Base-by-base conservation (phyloP, 2,113 vertebrate genomes). In the Ictalurus punctatus region DNA sequence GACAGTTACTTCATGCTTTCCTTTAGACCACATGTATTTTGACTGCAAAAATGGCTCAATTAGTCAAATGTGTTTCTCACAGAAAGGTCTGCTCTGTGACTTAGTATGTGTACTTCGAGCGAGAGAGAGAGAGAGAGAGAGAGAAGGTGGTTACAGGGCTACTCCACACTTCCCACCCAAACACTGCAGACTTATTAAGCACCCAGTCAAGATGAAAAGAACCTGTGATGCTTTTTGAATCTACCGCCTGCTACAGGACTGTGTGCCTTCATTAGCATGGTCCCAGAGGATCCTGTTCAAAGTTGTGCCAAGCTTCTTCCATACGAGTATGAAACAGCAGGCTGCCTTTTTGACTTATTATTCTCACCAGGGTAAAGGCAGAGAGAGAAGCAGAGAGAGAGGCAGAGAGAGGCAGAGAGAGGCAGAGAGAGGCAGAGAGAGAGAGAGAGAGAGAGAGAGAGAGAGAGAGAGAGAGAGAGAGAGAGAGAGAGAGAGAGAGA, bases 261-360 rank as follows among this genome's bases (percentile, higher is more conserved):
- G 86, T 69, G 83, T 73, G 82, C 86, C 61, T 87, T 91, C 85
- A 87, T 89, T 84, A 84, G 74, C 54, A 40, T 74, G 9, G 30
- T 67, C 79, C 44, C 63, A 65, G 37, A 78, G 56, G 83, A 86
- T 58, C 21, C 30, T 79, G 65, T 8, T 76, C 85, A 84, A 85
- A 87, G 25, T 58, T 56, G 73, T 59, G 48, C 48, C 89, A 86
- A 74, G 85, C 44, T 56, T 44, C 79, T 83, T 76, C 78, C 69
- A 54, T 78, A n/a, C 16, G 27, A 52, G n/a, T 13, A 63, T 27
- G 19, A 85, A 79, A 85, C 71, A 79, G 73, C 73, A 79, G 71
- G 40, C 58, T 67, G 82, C 34, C 56, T 61, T 84, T 63, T 76
- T 84, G 67, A 74, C 84, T 73, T 58, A 74, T 86, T 82, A 58